Base-by-base conservation (phyloP, 2,888 invertebrate genomes). In the Agrochola litura region DNA sequence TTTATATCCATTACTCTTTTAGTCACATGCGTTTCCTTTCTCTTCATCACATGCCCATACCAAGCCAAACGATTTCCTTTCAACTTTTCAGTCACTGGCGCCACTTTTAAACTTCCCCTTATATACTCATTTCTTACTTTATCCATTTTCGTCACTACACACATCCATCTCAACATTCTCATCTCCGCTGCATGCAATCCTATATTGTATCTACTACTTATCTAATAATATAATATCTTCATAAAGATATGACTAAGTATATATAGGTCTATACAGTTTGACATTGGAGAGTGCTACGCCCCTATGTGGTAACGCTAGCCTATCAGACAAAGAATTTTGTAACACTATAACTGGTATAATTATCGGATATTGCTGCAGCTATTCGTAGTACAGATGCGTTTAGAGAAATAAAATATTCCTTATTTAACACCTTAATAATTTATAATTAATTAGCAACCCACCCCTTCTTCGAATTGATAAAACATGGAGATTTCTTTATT, bases 241-340 rank as follows among this genome's bases (percentile, higher is more conserved):
- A 16, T 37, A 37, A 37, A 37, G 37, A 2, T 37, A 63, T n/a
- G 22, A 60, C 14, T 19, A 41, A 5, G 41, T 14, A 25, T 6
- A 16, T 74, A 22, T 52, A 52, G 6, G 14, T 37, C 10, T 22
- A 9, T 30, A 41, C 25, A 41, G 25, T 74, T 60, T 79, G 79
- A 66, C 79, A 79, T 79, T 79, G 81, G 52, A 61, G 19, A 66
- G 46, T 66, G 54, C 54, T 79, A 61, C 80, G 81, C 79, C 79
- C 79, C 81, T 79, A 79, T 79, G 74, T 66, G 6, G 37, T 79
- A 79, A 80, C 43, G 43, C 43, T 22, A 65, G 37, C 46, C 43
- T 73, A 79, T 74, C 78, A 74, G 54, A 41, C 58, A 77, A 46
- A 46, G 25, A 63, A 77, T 68, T 68, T 54, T 43, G 60, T 68